These are phyloP conservation scores for Sphaerophoria taeniata DNA, from an alignment of 2,888 invertebrate species.

Conservation along the genomic window DNA sequence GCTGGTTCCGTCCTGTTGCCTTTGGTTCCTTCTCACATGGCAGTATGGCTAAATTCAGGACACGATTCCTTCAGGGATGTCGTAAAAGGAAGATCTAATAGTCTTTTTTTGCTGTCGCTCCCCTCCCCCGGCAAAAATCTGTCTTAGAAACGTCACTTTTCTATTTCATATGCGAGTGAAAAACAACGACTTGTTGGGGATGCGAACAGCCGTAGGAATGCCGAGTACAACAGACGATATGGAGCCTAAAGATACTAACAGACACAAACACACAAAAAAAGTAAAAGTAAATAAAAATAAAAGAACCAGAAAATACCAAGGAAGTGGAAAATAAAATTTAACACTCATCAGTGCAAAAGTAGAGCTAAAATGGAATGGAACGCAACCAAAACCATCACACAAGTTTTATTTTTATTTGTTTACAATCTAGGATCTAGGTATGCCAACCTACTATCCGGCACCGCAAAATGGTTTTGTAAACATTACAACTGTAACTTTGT, in stretches of 20 bases:
- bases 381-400: constrained; percentile 33
- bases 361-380: constrained; percentile 49
- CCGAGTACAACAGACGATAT: not conserved
- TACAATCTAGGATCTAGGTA: too few relatives aligned
- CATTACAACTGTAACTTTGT: constrained; percentile 22
- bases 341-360: constrained; percentile 65
- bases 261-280: constrained; percentile 6
- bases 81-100: constrained; percentile 72
- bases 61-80: constrained; percentile 72
- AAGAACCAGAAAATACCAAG: constrained; percentile 43
- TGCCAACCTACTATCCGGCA: constrained; percentile 27
- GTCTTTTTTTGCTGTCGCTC: constrained; percentile 61
- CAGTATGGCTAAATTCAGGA: constrained; percentile 67
- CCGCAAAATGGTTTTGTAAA: constrained; percentile 37
- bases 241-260: not conserved
- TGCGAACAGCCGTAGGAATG: not conserved
- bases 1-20: constrained; percentile 4
- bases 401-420: constrained; percentile 29
- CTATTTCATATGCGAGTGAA: constrained; percentile 38
- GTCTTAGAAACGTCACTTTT: constrained; percentile 22
- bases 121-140: not conserved
- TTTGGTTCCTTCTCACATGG: constrained; percentile 1
- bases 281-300: constrained; percentile 70
- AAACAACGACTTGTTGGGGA: constrained; percentile 24
- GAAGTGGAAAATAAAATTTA: constrained; percentile 68